phyloP scores from a whole-genome alignment of 2,888 invertebrate species.

The Eretmocerus hayati region DNA sequence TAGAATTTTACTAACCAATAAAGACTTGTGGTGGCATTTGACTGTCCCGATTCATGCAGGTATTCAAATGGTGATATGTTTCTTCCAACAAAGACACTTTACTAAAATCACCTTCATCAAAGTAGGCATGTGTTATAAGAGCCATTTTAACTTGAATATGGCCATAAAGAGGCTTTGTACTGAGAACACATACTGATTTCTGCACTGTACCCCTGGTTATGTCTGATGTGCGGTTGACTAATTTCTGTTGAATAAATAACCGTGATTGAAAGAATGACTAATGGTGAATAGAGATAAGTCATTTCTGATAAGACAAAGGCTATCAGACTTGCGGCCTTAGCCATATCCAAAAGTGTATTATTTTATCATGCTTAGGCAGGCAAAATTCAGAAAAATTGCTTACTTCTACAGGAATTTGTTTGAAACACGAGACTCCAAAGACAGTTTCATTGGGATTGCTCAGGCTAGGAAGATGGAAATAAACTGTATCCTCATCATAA shows the following conservation, averaged over 20 bases:
- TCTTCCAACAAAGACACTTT: conserved; percentile 82
- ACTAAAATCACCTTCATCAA: conserved; percentile 89
- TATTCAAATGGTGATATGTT: conserved; percentile 85
- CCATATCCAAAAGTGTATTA: no score
- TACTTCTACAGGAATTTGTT: conserved; percentile 94
- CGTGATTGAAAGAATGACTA: neutral
- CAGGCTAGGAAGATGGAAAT: conserved; percentile 88
- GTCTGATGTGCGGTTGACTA: conserved; percentile 86
- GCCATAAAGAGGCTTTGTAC: conserved; percentile 85
- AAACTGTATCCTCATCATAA: conserved; percentile 89
- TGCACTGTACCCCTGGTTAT: conserved; percentile 96
- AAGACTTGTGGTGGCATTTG: conserved; percentile 60
- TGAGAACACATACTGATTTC: conserved; percentile 94
- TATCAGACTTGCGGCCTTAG: no score
- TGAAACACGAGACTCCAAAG: conserved; percentile 94
- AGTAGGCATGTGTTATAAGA: conserved; percentile 94
- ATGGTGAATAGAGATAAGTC: no score
- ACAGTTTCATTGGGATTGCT: conserved; percentile 77
- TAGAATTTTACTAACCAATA: conserved; percentile 50
- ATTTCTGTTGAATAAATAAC: no score
- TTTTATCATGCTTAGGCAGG: no score
- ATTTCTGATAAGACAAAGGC: no score
- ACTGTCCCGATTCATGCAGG: conserved; percentile 61
- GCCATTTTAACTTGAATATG: conserved; percentile 92
- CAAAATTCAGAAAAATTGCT: conserved; percentile 9